phyloP scores from a whole-genome alignment of 2,888 invertebrate species.

The Campoplex nolae region DNA sequence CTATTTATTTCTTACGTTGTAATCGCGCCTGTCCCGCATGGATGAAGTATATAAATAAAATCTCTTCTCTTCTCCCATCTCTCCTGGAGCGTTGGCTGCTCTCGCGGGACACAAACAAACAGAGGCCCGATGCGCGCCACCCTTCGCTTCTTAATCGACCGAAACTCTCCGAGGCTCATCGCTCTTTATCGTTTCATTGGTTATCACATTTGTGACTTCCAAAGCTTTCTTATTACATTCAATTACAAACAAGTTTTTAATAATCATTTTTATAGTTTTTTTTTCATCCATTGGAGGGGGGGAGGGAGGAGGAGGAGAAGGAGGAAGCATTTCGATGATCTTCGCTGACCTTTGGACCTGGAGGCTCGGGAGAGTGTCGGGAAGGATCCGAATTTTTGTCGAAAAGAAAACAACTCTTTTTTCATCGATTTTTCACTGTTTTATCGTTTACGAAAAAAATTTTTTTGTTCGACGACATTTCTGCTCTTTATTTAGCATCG shows the following conservation, averaged over 20 bases:
- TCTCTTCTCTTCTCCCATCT: slow-evolving; percentile 32
- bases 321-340: background rate
- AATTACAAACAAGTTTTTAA: background rate
- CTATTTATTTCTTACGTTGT: slow-evolving; percentile 62
- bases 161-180: slow-evolving; percentile 9
- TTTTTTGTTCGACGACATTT: too few relatives aligned
- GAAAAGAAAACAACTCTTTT: too few relatives aligned
- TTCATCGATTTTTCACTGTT: too few relatives aligned
- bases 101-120: background rate
- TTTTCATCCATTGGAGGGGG: background rate
- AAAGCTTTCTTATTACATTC: background rate
- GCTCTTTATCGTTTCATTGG: background rate
- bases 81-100: slow-evolving; percentile 45
- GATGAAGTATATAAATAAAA: slow-evolving; percentile 51
- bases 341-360: background rate
- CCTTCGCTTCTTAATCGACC: slow-evolving; percentile 8
- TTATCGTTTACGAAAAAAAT: too few relatives aligned
- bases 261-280: background rate
- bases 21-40: slow-evolving; percentile 31
- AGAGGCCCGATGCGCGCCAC: background rate
- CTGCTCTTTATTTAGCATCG: too few relatives aligned
- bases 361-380: too few relatives aligned
- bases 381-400: too few relatives aligned
- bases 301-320: too few relatives aligned
- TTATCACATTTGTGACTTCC: background rate